Base-by-base conservation (phyloP, 2,797 vertebrate species). In the Melanotaenia parkinsoni region DNA sequence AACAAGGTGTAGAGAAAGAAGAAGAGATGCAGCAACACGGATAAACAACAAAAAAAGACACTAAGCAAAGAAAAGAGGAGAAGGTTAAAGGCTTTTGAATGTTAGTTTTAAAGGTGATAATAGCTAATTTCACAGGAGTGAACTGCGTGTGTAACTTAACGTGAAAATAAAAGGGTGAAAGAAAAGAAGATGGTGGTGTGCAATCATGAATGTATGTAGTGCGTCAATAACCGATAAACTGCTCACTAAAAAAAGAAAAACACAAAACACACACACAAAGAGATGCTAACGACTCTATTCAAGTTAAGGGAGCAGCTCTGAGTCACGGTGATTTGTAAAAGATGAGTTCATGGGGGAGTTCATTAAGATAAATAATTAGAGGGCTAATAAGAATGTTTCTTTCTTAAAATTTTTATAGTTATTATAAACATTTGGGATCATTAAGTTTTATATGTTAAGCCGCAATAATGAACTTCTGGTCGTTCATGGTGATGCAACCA, bases 311-410 rank as follows among this genome's bases (percentile, higher is more conserved):
- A 59, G 30, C 13, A 50, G 60, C 67, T 53, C 24, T 51, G 45
- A 18, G 43, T 60, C 45, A 66, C 33, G n/a, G 4, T 28, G 59
- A 45, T 37, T 54, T 56, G 74, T 67, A 74, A 76, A 0, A 40
- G 1, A 80, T 66, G 54, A 82, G 20, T 22, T 74, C 51, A 74
- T 85, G 38, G 20, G 13, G 0, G 18, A 78, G 63, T 51, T 83
- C 70, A 84, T 80, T 70, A 78, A 47, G 60, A 33, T 33, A 33
- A 33, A 58, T 65, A 66, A 83, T 85, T 60, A 70, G 5, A 79
- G 28, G 38, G 2, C 35, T 43, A 53, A 75, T 75, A 64, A 63
- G 11, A 57, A 70, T 7, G 24, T 30, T 37, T 35, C 22, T 8
- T 22, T 18, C 33, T 68, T 50, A 22, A 54, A 12, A 37, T 59